These are phyloP conservation scores for Drosophila lacicola DNA, from an alignment of 2,888 invertebrate species.

Conservation along the genomic window DNA sequence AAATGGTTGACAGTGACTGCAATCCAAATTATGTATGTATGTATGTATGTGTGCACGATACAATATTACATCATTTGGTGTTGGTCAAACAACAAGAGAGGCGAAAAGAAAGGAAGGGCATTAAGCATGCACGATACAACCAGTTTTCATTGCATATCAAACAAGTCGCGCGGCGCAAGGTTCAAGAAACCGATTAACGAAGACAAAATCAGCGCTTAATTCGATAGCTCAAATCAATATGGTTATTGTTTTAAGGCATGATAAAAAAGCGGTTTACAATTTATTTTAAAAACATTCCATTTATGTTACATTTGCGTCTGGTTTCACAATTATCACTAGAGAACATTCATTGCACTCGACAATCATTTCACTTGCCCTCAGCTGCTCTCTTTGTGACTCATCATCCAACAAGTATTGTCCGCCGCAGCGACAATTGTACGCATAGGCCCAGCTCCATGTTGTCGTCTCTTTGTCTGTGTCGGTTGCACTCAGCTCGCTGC, in stretches of 20 bases:
- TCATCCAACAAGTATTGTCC: slow-evolving; percentile 85
- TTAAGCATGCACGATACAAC: slow-evolving; percentile 62
- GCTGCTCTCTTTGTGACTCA: slow-evolving; percentile 64
- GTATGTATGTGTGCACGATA: slow-evolving; percentile 14
- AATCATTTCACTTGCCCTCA: slow-evolving; percentile 84
- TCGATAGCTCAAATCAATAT: slow-evolving; percentile 29
- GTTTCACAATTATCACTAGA: slow-evolving; percentile 87
- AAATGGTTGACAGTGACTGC: slow-evolving; percentile 44
- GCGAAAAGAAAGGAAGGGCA: slow-evolving; percentile 49
- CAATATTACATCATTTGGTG: slow-evolving; percentile 62
- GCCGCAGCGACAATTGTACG: slow-evolving; percentile 90
- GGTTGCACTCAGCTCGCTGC: slow-evolving; percentile 1
- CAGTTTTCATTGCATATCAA: slow-evolving; percentile 55
- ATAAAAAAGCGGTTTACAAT: slow-evolving; percentile 21
- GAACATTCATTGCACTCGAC: slow-evolving; percentile 91
- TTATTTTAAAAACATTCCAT: slow-evolving; percentile 11
- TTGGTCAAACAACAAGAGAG: slow-evolving; percentile 42
- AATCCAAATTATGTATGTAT: slow-evolving; percentile 37
- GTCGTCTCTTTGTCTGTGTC: slow-evolving; percentile 56
- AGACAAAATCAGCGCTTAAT: slow-evolving; percentile 36
- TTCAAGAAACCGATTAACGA: slow-evolving; percentile 67
- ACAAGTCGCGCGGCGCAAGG: slow-evolving; percentile 20
- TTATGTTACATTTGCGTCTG: slow-evolving; percentile 41
- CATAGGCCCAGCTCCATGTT: slow-evolving; percentile 61
- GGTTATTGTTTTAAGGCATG: slow-evolving; percentile 7